Evolutionary conservation across 1,140 invertebrate species (phyloP).

Genomic region (Lepidurus arcticus): DNA sequence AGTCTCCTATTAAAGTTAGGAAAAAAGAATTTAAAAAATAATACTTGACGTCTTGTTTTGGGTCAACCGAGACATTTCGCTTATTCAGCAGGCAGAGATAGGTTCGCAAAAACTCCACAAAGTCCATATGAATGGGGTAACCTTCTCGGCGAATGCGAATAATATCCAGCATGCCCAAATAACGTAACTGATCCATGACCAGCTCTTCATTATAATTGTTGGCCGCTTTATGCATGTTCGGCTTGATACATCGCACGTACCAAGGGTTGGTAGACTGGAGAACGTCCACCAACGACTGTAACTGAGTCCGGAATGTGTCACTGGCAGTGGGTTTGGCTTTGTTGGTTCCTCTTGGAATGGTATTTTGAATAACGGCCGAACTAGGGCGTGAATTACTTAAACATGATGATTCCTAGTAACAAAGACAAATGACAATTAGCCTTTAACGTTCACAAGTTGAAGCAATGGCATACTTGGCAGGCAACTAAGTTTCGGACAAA

Average conservation of each 20-base stretch:
- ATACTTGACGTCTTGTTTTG: constrained; percentile 52
- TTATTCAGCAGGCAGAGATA: constrained; percentile 62
- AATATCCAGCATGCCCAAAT: constrained; percentile 93
- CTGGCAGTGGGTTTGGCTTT: constrained; percentile 89
- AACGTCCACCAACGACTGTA: constrained; percentile 86
- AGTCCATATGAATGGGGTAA: constrained; percentile 79
- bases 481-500: constrained; percentile 74
- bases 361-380: constrained; percentile 43
- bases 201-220: constrained; percentile 75
- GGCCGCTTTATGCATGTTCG: constrained; percentile 79
- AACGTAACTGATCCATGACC: constrained; percentile 83
- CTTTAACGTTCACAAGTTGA: background rate
- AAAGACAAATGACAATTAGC: background rate
- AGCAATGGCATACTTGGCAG: background rate
- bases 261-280: constrained; percentile 86
- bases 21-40: constrained; percentile 23
- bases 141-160: constrained; percentile 89
- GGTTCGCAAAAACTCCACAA: constrained; percentile 68
- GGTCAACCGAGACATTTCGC: constrained; percentile 43
- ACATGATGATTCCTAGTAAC: background rate
- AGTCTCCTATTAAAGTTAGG: background rate
- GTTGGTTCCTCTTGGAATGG: constrained; percentile 75
- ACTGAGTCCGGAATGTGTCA: constrained; percentile 84
- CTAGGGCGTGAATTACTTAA: constrained; percentile 9
- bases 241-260: constrained; percentile 94